Evolutionary conservation across 92 coral and sea anemone species (phyloP).

Genomic region (Zoanthus sociatus): DNA sequence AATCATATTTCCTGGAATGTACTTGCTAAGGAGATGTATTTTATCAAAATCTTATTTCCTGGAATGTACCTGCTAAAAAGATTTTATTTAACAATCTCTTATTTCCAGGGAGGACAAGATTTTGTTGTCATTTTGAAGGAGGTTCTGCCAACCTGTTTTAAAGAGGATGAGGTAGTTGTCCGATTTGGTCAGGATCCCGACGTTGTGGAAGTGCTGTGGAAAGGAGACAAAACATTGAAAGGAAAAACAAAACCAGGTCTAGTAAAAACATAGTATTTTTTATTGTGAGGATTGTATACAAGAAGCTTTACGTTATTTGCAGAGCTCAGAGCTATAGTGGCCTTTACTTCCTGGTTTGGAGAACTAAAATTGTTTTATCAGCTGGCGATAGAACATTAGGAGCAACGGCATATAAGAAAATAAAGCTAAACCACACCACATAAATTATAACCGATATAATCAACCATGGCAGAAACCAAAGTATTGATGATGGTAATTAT

Average conservation of each 20-base stretch:
- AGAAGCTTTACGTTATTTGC: no score
- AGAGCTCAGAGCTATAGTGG: no score
- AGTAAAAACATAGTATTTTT: background rate
- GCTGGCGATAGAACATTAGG: no score
- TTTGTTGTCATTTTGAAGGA: conserved; percentile 44
- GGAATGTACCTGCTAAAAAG: background rate
- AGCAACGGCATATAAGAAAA: no score
- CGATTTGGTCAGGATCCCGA: conserved; percentile 40
- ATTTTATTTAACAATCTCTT: background rate
- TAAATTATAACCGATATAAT: no score
- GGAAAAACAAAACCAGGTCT: conserved; percentile 39
- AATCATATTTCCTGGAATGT: background rate
- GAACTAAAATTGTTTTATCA: no score
- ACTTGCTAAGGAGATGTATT: background rate
- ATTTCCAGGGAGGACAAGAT: conserved; percentile 26
- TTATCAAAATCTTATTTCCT: no score
- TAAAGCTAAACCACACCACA: no score
- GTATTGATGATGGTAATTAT: no score
- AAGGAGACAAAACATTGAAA: conserved; percentile 24
- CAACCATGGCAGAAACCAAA: no score
- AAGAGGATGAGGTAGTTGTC: conserved; percentile 32
- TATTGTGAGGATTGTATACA: no score
- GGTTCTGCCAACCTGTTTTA: conserved; percentile 31
- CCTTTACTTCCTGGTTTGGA: no score
- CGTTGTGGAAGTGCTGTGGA: conserved; percentile 26